Conservation (phyloP, 2,888 invertebrate species). For the Drosophila mulleri region DNA sequence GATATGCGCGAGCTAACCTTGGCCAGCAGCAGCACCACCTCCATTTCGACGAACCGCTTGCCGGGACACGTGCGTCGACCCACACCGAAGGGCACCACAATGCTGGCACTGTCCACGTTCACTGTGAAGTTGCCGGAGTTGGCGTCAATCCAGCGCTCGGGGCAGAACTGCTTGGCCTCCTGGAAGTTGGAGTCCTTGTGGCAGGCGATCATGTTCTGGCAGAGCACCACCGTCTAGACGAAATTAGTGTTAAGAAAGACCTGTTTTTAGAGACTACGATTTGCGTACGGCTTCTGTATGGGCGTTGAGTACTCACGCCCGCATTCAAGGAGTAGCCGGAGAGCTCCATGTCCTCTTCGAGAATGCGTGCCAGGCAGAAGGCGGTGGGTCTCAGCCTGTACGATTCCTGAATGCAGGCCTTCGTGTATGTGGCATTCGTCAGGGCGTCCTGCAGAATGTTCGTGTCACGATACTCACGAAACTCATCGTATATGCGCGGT, state of each 20-base stretch:
- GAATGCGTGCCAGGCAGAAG: slow-evolving; percentile 91
- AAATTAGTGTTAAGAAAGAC: not conserved
- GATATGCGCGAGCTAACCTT: slow-evolving; percentile 86
- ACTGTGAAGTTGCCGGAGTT: slow-evolving; percentile 82
- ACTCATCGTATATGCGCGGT: slow-evolving; percentile 88
- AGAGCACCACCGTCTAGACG: slow-evolving; percentile 89
- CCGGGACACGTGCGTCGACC: slow-evolving; percentile 94
- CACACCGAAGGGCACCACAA: slow-evolving; percentile 92
- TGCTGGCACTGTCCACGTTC: slow-evolving; percentile 86
- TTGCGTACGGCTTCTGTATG: not conserved
- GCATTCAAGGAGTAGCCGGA: slow-evolving; percentile 89
- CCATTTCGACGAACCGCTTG: slow-evolving; percentile 92
- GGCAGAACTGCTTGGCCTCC: slow-evolving; percentile 89
- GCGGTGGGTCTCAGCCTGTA: slow-evolving; percentile 90
- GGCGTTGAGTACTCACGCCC: slow-evolving; percentile 87
- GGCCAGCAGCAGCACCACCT: slow-evolving; percentile 90
- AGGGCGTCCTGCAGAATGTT: slow-evolving; percentile 87
- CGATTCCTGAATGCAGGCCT: slow-evolving; percentile 92
- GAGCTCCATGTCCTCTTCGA: slow-evolving; percentile 90
- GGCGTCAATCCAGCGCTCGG: slow-evolving; percentile 91
- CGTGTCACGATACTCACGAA: slow-evolving; percentile 86
- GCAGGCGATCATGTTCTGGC: slow-evolving; percentile 94
- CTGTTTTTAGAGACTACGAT: slow-evolving; percentile 3
- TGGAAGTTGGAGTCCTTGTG: slow-evolving; percentile 91
- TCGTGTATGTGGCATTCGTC: slow-evolving; percentile 89